phyloP scores from a whole-genome alignment of 2,797 vertebrate species.

The Diceros bicornis region DNA sequence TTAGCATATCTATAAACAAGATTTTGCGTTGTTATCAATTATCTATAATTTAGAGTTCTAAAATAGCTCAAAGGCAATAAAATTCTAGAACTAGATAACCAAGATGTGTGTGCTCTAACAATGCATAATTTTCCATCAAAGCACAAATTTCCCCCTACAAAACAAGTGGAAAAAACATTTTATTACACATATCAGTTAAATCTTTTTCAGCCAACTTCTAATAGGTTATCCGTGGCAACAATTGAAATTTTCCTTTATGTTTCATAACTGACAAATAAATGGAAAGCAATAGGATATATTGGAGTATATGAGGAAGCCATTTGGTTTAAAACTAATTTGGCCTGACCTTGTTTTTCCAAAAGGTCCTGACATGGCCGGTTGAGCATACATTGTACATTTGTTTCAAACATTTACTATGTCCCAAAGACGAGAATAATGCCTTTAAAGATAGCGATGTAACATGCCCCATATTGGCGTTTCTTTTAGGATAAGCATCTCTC shows the following conservation, averaged over 20 bases:
- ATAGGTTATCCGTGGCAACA: background rate
- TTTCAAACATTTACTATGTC: too few species aligned
- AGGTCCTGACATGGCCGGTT: too few species aligned
- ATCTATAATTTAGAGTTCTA: conserved; percentile 39
- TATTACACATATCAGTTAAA: background rate
- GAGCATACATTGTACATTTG: too few species aligned
- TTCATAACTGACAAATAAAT: background rate
- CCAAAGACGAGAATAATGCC: too few species aligned
- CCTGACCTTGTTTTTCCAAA: too few species aligned
- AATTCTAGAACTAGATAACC: background rate
- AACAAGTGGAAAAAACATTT: conserved; percentile 5
- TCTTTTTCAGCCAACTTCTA: background rate
- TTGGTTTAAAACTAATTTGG: too few species aligned
- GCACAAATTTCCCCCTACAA: background rate
- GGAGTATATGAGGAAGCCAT: too few species aligned
- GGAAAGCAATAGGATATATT: too few species aligned
- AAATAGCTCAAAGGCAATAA: conserved; percentile 4
- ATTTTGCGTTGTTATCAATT: conserved; percentile 43
- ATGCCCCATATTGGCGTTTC: too few species aligned
- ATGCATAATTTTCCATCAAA: background rate
- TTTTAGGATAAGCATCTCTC: too few species aligned
- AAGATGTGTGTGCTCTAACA: background rate
- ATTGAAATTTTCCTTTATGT: background rate
- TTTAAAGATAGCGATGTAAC: too few species aligned
- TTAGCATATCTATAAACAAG: background rate